Base-by-base conservation (phyloP, 2,888 invertebrate species). In the Xanthorhoe designata region DNA sequence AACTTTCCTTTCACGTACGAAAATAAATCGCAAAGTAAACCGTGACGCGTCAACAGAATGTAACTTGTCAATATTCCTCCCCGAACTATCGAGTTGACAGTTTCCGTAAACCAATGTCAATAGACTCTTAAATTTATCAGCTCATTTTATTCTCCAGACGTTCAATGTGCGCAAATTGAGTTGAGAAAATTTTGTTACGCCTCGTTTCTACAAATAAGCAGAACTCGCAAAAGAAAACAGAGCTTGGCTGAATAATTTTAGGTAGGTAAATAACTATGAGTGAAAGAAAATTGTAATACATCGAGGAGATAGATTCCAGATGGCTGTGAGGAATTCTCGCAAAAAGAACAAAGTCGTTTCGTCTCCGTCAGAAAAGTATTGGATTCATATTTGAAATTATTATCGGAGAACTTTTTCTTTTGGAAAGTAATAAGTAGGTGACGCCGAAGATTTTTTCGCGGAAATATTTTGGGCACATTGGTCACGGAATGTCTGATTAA, bases 141-240 rank as follows among this genome's bases (percentile, higher is more conserved):
- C 80, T 77, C 77, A 80, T 82, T 80, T 78, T 72, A 81, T 81
- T 84, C 80, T 79, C 77, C 84, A 86, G 85, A 84, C 85, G 82
- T 85, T 86, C 85, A 80, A 80, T 80, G 82, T 78, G 78, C 83
- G 80, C 74, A 86, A 87, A 87, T 86, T 75, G 82, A 83, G 78
- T 85, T 81, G 75, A 77, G 80, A 66, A 80, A 81, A 83, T 81
- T 76, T 82, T 75, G 81, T 84, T 82, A 81, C 78, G 82, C 79
- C 79, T 81, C 83, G 80, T 83, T 84, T 79, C 81, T 79, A 75
- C 84, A 86, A 87, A 84, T 82, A 85, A 87, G 71, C 70, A 71
- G 71, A 69, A 66, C 68, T 69, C 49, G 66, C 67, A 70, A 72
- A 81, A 78, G 80, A 86, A 86, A 87, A 86, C 85, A 85, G 80